Conservation (phyloP, 2,797 vertebrate species). For the Acanthurus leucopareius region DNA sequence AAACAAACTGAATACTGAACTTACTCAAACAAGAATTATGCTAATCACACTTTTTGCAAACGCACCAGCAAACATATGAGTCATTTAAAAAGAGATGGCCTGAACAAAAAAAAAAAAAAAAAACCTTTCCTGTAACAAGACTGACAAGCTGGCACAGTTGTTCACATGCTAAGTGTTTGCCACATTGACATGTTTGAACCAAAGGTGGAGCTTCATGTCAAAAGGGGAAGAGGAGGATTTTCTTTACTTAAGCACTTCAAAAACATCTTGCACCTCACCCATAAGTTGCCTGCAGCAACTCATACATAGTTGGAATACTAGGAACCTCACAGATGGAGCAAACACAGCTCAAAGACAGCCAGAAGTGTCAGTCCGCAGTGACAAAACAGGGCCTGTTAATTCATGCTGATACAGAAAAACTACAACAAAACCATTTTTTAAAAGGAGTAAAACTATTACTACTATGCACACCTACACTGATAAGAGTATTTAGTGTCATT, state of each 20-base stretch:
- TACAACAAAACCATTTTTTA: not conserved
- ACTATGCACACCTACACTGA: no score
- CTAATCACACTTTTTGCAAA: not conserved
- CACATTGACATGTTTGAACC: not conserved
- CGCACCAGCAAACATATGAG: conserved; percentile 10
- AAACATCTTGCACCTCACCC: not conserved
- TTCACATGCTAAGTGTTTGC: not conserved
- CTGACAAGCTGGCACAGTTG: conserved; percentile 41
- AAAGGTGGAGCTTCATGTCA: conserved; percentile 14
- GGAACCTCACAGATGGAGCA: not conserved
- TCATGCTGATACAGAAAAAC: not conserved
- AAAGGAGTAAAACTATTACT: not conserved
- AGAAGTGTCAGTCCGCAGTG: conserved; percentile 1
- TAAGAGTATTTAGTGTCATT: not conserved
- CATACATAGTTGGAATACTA: conserved; percentile 5
- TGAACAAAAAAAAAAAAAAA: conserved; percentile 4
- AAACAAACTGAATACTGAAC: not conserved
- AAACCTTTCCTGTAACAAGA: conserved; percentile 48
- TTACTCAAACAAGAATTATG: not conserved
- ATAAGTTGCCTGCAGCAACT: conserved; percentile 9
- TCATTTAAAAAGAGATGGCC: conserved; percentile 2
- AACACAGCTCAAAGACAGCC: not conserved
- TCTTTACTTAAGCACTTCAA: not conserved
- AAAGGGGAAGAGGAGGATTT: not conserved
- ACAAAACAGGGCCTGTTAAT: conserved; percentile 13